These are phyloP conservation scores for Lanistes nyassanus DNA, from an alignment of 1,140 invertebrate species.

Conservation along the genomic window DNA sequence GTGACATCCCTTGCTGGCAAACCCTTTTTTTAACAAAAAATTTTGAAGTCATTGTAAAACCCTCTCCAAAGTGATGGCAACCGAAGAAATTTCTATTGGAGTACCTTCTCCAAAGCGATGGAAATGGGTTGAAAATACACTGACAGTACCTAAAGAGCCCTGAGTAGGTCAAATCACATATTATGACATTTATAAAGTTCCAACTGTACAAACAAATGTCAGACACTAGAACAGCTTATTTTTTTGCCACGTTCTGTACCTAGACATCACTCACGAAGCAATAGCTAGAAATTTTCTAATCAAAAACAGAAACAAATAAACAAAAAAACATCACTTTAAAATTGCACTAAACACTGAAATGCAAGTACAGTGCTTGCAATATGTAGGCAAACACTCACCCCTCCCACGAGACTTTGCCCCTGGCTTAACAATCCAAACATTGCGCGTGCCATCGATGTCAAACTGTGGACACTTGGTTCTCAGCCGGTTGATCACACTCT, in stretches of 20 bases:
- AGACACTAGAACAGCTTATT: not conserved
- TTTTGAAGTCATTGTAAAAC: too few species aligned
- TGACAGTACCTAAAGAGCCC: too few species aligned
- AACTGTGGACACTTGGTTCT: slow-evolving; percentile 57
- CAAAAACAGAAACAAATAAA: not conserved
- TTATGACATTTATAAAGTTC: not conserved
- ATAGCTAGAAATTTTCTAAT: not conserved
- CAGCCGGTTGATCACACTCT: slow-evolving; percentile 62
- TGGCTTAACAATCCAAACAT: slow-evolving; percentile 96
- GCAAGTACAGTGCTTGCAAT: too few species aligned
- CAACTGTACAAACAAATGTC: not conserved
- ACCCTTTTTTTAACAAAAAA: too few species aligned
- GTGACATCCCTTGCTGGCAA: too few species aligned
- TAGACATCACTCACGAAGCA: not conserved
- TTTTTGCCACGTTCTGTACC: not conserved
- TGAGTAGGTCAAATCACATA: not conserved
- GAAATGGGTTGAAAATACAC: too few species aligned
- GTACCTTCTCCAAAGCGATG: too few species aligned
- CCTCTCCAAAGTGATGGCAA: too few species aligned
- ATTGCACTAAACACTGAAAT: too few species aligned
- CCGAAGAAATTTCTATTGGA: too few species aligned
- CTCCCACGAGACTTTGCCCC: slow-evolving; percentile 91
- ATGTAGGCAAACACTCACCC: slow-evolving; percentile 44
- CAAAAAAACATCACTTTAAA: not conserved
- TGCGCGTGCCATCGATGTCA: slow-evolving; percentile 81